Base-by-base conservation (phyloP, 2,888 invertebrate genomes). In the Oxycera nigricornis region DNA sequence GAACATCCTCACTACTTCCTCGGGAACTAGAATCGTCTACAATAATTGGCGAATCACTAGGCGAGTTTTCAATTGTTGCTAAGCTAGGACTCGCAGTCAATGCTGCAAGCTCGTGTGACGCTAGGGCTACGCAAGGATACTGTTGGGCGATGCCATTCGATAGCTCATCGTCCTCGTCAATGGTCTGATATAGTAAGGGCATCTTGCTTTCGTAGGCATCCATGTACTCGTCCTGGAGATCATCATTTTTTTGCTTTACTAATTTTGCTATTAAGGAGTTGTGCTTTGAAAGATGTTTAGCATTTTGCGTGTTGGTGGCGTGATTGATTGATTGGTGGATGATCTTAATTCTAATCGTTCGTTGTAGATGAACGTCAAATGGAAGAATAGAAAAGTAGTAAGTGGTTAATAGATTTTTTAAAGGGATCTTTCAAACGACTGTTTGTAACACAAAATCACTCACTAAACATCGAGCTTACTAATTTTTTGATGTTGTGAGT, bases 181-280 rank as follows among this genome's bases (percentile, higher is more conserved):
- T 70, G 2, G 31, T 70, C 55, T 52, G 31, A 31, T 70, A 70
- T 55, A 70, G 35, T 11, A 70, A 31, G 22, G 70, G 70, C 70
- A 70, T 70, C 70, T 70, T 70, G 55, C 70, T 70, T 31, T 70
- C 20, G 35, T 70, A 70, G 11, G 52, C 26, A 26, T 70, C 70
- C 55, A 70, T 52, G 20, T 70, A 70, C 31, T 70, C 70, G 2
- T 70, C 70, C 70, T 70, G 26, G 31, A 52, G 41, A 67, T 52
- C 70, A 70, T 70, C 55, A 41, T 6, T 65, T 39, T 65, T 65
- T 65, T 39, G n/a, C 65, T 65, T 65, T 65, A 65, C 65, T 65
- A 65, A 41, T 65, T 41, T 31, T 17, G 17, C 41, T 35, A 65
- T 24, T 55, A 22, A 55, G 55, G 24, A 7, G 22, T 2, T 55